These are phyloP conservation scores for Fragum fragum DNA, from an alignment of 2,888 invertebrate genomes.

Conservation along the genomic window DNA sequence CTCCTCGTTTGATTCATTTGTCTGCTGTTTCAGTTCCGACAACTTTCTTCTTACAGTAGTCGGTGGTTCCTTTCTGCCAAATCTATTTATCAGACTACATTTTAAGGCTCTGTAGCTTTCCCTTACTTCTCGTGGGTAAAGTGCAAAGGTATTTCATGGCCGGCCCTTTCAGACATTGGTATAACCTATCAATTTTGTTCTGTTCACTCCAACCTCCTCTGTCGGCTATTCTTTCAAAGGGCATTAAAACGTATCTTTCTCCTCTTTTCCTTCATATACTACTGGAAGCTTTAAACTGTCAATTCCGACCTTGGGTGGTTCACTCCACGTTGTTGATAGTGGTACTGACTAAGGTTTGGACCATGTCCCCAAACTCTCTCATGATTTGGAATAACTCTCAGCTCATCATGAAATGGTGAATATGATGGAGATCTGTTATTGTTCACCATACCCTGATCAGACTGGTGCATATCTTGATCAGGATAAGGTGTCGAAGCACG, in stretches of 20 bases:
- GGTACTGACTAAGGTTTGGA: not conserved
- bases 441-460: not conserved
- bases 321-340: not conserved
- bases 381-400: not conserved
- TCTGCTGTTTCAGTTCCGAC: too few species aligned
- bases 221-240: too few species aligned
- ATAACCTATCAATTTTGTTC: too few species aligned
- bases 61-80: too few species aligned
- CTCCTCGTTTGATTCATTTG: too few species aligned
- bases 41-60: too few species aligned
- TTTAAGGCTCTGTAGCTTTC: too few species aligned
- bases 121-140: too few species aligned
- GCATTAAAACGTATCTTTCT: not conserved
- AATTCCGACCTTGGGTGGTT: not conserved
- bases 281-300: not conserved
- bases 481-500: not conserved
- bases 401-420: not conserved
- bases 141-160: too few species aligned
- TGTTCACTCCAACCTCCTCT: too few species aligned
- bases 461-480: not conserved
- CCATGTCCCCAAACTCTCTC: not conserved
- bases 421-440: not conserved
- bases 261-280: not conserved
- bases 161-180: too few species aligned
- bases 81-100: too few species aligned